Percentiles rank a stretch among this genome's conserved stretches.
Conservation (phyloP, 37 sponge, comb jelly and placozoan species). For the Chondrilla cf. caribensis region DNA sequence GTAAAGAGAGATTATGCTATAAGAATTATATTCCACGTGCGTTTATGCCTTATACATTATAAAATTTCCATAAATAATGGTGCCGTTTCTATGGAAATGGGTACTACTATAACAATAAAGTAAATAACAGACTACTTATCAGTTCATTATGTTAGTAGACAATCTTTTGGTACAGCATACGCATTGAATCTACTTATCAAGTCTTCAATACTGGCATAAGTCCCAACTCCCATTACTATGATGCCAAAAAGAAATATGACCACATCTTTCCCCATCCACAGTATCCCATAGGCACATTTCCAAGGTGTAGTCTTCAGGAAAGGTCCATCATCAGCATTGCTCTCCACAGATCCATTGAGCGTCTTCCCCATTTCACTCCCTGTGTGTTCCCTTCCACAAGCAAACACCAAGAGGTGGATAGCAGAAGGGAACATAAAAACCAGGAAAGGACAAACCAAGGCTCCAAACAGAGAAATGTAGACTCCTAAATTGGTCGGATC, state of each 20-base stretch:
- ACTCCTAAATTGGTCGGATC: constrained; percentile 61
- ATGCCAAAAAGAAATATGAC: constrained; percentile 61
- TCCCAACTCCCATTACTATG: constrained; percentile 61
- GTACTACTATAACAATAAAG: too few relatives aligned
- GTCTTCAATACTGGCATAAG: constrained; percentile 39
- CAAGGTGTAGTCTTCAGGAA: too few relatives aligned
- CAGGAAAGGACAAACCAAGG: constrained; percentile 75
- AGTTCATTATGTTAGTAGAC: too few relatives aligned
- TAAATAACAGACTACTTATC: too few relatives aligned
- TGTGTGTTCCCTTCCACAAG: neutral
- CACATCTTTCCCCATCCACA: constrained; percentile 55
- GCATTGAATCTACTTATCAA: constrained; percentile 6
- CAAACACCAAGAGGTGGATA: constrained; percentile 52
- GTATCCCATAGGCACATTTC: too few relatives aligned
- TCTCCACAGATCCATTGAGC: too few relatives aligned
- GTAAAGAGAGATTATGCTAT: too few relatives aligned
- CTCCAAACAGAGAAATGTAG: constrained; percentile 84
- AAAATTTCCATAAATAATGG: too few relatives aligned
- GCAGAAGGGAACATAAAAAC: constrained; percentile 89
- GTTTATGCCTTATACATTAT: too few relatives aligned
- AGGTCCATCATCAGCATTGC: too few relatives aligned
- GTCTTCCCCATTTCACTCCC: neutral
- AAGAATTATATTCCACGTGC: too few relatives aligned
- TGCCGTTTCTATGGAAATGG: too few relatives aligned
- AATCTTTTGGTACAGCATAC: neutral